phyloP scores from a whole-genome alignment of 2,113 vertebrate species.

The Melanotaenia duboulayi region DNA sequence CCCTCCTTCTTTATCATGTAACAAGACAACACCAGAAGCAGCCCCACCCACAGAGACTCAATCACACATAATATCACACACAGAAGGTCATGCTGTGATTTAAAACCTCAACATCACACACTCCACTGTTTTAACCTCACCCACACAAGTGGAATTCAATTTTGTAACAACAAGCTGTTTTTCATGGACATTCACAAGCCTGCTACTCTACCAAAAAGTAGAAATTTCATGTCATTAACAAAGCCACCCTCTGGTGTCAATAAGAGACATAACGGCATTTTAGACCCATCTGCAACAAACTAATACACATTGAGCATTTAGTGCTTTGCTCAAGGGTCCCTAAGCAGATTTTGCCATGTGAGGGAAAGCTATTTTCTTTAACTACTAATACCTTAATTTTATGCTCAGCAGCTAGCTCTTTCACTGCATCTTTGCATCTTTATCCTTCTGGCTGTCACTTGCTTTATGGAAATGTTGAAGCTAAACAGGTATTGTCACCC shows the following conservation, averaged over 20 bases:
- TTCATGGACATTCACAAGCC: slow-evolving; percentile 4
- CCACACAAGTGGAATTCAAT: slow-evolving; percentile 26
- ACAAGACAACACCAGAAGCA: background rate
- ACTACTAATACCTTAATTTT: background rate
- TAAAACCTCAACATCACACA: slow-evolving; percentile 12
- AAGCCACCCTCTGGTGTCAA: slow-evolving; percentile 24
- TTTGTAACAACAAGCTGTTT: slow-evolving; percentile 42
- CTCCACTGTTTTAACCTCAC: background rate
- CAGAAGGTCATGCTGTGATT: slow-evolving; percentile 46
- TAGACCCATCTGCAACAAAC: slow-evolving; percentile 12
- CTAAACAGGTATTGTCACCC: background rate
- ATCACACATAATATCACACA: slow-evolving; percentile 32
- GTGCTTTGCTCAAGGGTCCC: slow-evolving; percentile 6
- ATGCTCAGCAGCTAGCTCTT: slow-evolving; percentile 13
- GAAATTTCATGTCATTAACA: slow-evolving; percentile 13
- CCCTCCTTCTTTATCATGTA: slow-evolving; percentile 24
- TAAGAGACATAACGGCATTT: slow-evolving; percentile 10
- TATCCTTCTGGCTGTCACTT: background rate
- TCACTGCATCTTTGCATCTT: background rate
- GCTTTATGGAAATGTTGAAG: slow-evolving; percentile 1
- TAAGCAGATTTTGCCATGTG: background rate
- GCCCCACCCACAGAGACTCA: slow-evolving; percentile 8
- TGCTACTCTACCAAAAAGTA: slow-evolving; percentile 24
- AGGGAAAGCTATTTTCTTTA: background rate
- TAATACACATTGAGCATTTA: background rate